phyloP scores from a whole-genome alignment of 1,140 invertebrate genomes.

The Drosophila pachea region DNA sequence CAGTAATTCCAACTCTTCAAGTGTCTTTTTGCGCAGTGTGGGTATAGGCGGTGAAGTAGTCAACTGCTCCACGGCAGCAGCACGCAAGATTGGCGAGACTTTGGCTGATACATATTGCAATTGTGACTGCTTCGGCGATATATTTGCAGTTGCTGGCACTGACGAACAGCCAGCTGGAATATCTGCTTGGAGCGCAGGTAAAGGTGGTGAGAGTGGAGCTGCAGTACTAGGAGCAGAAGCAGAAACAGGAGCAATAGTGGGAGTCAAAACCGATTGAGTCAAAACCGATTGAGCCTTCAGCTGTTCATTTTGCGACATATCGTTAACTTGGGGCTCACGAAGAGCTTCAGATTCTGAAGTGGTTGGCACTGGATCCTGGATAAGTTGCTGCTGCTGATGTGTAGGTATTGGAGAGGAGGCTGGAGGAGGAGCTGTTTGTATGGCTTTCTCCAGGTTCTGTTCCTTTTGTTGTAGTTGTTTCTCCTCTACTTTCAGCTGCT shows the following conservation, averaged over 20 bases:
- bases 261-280: too few relatives aligned
- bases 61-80: background rate
- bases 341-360: too few relatives aligned
- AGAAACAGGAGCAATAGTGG: background rate
- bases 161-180: background rate
- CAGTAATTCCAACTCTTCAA: conserved; percentile 38
- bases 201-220: conserved; percentile 1
- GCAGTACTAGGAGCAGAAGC: too few relatives aligned
- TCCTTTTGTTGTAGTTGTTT: too few relatives aligned
- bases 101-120: background rate
- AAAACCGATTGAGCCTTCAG: background rate
- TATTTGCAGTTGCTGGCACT: background rate
- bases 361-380: too few relatives aligned
- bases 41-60: conserved; percentile 56
- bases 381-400: background rate
- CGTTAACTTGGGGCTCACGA: too few relatives aligned
- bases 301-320: too few relatives aligned
- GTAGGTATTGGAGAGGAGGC: background rate
- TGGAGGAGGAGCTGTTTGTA: background rate
- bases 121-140: background rate
- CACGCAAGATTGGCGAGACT: background rate
- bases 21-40: conserved; percentile 52
- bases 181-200: background rate
- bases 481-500: background rate
- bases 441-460: background rate